phyloP scores from a whole-genome alignment of 2,888 invertebrate genomes.

The Synanthedon formicaeformis region DNA sequence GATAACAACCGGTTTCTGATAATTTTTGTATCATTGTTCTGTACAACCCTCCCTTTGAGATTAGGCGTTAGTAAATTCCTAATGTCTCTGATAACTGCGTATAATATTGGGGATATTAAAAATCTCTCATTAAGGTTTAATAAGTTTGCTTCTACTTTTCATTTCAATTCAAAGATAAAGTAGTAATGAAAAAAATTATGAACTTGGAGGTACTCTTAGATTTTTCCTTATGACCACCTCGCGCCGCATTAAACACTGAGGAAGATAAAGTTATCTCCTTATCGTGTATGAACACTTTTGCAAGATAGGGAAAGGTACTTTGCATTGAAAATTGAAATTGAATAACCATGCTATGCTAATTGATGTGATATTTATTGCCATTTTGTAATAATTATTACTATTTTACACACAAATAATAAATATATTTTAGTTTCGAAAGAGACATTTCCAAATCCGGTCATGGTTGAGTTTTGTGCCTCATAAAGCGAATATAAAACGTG shows the following conservation, averaged over 20 bases:
- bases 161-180: too few relatives aligned
- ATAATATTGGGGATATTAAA: too few relatives aligned
- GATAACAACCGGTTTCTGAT: too few relatives aligned
- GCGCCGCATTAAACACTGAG: neutral
- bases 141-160: too few relatives aligned
- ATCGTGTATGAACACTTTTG: neutral
- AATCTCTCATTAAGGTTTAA: too few relatives aligned
- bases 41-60: too few relatives aligned
- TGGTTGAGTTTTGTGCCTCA: slow-evolving; percentile 12
- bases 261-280: neutral
- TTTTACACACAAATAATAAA: neutral
- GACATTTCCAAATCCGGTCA: slow-evolving; percentile 10
- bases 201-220: too few relatives aligned
- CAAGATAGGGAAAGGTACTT: neutral
- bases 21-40: too few relatives aligned
- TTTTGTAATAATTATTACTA: neutral
- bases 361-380: neutral
- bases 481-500: slow-evolving; percentile 17
- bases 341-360: neutral
- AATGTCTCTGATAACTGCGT: too few relatives aligned
- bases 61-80: too few relatives aligned
- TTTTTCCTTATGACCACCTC: neutral
- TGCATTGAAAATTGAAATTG: neutral
- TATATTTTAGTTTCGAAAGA: neutral
- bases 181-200: too few relatives aligned